Base-by-base conservation (phyloP, 2,888 invertebrate genomes). In the Azorinus chamasolen region DNA sequence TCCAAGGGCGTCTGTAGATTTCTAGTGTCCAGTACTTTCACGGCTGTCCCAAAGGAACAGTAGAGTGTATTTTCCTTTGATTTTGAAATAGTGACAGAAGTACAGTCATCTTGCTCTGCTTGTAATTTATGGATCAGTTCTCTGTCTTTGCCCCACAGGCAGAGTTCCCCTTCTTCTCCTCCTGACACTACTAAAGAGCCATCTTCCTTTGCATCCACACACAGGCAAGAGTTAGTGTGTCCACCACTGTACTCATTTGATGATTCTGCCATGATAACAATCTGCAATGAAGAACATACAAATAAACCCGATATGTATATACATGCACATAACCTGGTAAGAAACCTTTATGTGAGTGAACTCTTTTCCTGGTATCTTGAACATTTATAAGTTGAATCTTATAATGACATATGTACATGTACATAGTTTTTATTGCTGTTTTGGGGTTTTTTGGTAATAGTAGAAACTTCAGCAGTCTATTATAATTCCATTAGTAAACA, bases 101-200 rank as follows among this genome's bases (percentile, higher is more conserved):
- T 90, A 57, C 91, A 89, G 72, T 90, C 91, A 12, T 75, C 77
- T 39, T 86, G 81, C 3, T 76, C 73, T 18, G 68, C 74, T 18
- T 70, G 79, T n/a, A 83, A 43, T 66, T 86, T 88, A 12, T 84
- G 71, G 1, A 74, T 22, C 10, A 89, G 75, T 16, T 76, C 74
- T 8, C 87, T 85, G 46, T 85, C 74, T 6, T 73, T 41, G 16
- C 68, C 72, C 91, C 91, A 91, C 6, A 89, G 39, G 70, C 89
- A 89, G 5, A 91, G 68, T 51, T 88, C 88, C 6, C 90, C 90
- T 16, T 71, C 66, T 61, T 91, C 91, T 12, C 88, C 88, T 0
- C 91, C 91, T 20, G 88, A 87, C 0, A 84, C 86, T 2, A 90
- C 62, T 12, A 65, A 53, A 1, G 82, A 81, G 4, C 83, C 84